Evolutionary conservation across 2,797 vertebrate species (phyloP).

Genomic region (Gephyroberyx darwinii): DNA sequence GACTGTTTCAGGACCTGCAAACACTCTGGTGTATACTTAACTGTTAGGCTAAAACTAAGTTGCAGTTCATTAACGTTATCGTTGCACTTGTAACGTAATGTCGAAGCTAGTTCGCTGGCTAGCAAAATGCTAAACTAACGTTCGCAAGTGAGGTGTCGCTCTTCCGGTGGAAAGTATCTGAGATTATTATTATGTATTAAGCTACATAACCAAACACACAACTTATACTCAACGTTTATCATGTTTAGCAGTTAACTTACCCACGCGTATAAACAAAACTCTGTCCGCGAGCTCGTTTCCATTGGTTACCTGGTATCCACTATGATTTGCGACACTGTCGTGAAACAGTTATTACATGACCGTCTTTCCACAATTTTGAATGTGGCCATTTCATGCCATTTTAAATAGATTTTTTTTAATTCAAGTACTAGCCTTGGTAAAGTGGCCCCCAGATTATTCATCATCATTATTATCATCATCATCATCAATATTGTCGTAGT

Average conservation of each 20-base stretch:
- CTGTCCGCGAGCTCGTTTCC: conserved; percentile 59
- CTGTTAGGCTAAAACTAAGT: too few relatives aligned
- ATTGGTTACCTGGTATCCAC: conserved; percentile 50
- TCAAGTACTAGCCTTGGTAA: too few relatives aligned
- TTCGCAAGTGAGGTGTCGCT: background rate
- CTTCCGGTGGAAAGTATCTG: background rate
- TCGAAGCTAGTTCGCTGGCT: conserved; percentile 17
- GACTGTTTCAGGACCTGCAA: too few relatives aligned
- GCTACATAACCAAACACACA: background rate
- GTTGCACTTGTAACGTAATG: background rate
- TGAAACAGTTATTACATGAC: conserved; percentile 13
- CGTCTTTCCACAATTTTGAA: too few relatives aligned
- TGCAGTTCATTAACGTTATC: background rate
- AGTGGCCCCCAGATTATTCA: too few relatives aligned
- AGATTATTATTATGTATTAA: background rate
- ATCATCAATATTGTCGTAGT: background rate
- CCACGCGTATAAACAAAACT: conserved; percentile 76
- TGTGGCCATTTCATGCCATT: too few relatives aligned
- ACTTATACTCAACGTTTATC: background rate
- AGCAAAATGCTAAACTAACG: conserved; percentile 21
- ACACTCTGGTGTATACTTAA: too few relatives aligned
- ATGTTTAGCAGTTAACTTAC: conserved; percentile 64
- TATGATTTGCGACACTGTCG: conserved; percentile 70
- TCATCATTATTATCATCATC: background rate
- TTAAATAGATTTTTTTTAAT: too few relatives aligned